These are phyloP conservation scores for Drosophila micromelanica DNA, from an alignment of 1,140 invertebrate species.

Conservation along the genomic window DNA sequence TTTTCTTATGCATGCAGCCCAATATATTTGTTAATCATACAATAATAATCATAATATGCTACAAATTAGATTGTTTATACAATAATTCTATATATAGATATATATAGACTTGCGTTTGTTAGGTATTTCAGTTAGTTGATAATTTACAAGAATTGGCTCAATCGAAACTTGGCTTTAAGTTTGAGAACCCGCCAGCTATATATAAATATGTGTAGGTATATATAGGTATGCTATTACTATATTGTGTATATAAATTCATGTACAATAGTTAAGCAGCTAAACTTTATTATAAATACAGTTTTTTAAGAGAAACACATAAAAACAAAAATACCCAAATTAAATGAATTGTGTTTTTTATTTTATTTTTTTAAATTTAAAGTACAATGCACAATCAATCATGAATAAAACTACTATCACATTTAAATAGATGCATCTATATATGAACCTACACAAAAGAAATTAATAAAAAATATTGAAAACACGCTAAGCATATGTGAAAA, in stretches of 20 bases:
- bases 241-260: constrained; percentile 46
- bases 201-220: constrained; percentile 23
- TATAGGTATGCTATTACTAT: constrained; percentile 33
- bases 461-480: constrained; percentile 48
- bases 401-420: constrained; percentile 82
- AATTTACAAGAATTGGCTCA: constrained; percentile 59
- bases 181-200: constrained; percentile 11
- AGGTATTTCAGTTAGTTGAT: constrained; percentile 20
- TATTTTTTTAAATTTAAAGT: constrained; percentile 36
- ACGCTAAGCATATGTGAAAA: constrained; percentile 56
- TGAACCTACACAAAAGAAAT: constrained; percentile 7
- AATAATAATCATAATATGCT: constrained; percentile 64
- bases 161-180: constrained; percentile 27
- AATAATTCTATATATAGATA: constrained; percentile 46
- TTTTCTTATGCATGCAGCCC: constrained; percentile 68
- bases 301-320: constrained; percentile 24
- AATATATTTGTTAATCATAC: constrained; percentile 56
- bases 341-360: constrained; percentile 14
- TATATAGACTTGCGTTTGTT: constrained; percentile 22
- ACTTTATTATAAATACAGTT: constrained; percentile 16
- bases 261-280: constrained; percentile 41
- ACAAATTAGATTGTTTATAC: constrained; percentile 61
- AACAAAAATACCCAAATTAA: constrained; percentile 24
- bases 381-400: constrained; percentile 55
- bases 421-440: constrained; percentile 61